Percentiles rank a stretch among this genome's conserved stretches.
These are phyloP conservation scores for Falco biarmicus DNA, from an alignment of 2,797 vertebrate species.

Conservation along the genomic window DNA sequence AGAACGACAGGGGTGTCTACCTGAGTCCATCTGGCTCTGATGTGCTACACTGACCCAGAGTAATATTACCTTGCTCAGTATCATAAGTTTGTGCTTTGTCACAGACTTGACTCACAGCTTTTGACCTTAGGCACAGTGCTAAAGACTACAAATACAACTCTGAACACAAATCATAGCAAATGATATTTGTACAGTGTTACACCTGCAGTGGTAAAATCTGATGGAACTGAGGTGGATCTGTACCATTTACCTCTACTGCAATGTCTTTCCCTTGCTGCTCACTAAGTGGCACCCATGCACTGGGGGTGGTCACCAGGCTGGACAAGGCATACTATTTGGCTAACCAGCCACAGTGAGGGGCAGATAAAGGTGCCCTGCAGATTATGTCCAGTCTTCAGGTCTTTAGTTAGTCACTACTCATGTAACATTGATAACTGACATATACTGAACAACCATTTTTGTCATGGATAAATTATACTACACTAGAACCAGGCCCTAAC, in stretches of 20 bases:
- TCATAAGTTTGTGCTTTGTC: not conserved
- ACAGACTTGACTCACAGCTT: not conserved
- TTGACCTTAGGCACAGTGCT: not conserved
- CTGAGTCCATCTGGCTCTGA: not conserved
- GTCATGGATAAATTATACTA: not conserved
- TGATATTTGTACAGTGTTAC: not conserved
- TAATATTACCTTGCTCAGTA: not conserved
- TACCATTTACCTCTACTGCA: not conserved
- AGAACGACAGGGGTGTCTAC: not conserved
- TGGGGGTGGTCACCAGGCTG: not conserved
- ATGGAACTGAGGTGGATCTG: not conserved
- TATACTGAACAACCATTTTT: not conserved
- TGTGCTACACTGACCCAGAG: not conserved
- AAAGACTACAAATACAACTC: not conserved
- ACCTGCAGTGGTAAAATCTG: not conserved
- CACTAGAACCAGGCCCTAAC: not conserved
- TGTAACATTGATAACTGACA: not conserved
- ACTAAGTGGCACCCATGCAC: not conserved
- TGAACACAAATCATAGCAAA: not conserved
- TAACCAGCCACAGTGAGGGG: not conserved
- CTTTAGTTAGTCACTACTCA: not conserved
- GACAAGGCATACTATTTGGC: not conserved
- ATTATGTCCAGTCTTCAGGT: not conserved
- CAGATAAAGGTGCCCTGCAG: not conserved
- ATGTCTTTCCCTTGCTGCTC: not conserved